phyloP scores from a whole-genome alignment of 2,113 vertebrate genomes.

The Hyla sarda region DNA sequence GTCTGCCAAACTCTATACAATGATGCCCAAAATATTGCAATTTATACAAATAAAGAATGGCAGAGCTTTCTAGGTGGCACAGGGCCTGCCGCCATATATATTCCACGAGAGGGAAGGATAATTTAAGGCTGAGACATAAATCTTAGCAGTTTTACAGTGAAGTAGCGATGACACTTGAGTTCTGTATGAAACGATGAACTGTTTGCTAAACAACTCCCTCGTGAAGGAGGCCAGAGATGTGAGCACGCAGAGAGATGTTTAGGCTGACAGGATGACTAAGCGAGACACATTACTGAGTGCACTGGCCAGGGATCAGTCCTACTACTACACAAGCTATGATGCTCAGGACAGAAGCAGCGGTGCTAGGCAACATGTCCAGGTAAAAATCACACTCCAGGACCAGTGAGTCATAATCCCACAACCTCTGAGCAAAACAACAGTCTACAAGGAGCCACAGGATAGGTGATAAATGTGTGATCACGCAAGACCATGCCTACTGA shows the following conservation, averaged over 20 bases:
- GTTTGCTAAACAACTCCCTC: conserved; percentile 46
- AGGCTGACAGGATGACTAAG: conserved; percentile 36
- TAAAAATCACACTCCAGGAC: background rate
- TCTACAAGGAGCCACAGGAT: too few species aligned
- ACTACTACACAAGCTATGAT: background rate
- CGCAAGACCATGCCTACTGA: too few species aligned
- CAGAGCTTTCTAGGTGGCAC: background rate
- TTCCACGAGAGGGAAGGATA: background rate
- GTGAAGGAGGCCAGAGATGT: conserved; percentile 13
- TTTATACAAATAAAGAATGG: background rate
- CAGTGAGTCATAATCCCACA: conserved; percentile 1
- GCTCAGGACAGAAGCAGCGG: background rate
- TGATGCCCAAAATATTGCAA: background rate
- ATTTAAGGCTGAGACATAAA: conserved; percentile 40
- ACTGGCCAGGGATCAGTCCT: background rate
- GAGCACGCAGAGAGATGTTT: conserved; percentile 1
- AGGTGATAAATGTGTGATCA: too few species aligned
- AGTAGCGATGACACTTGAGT: conserved; percentile 18
- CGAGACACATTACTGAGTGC: background rate
- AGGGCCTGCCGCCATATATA: background rate
- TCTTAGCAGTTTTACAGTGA: conserved; percentile 6
- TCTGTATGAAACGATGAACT: conserved; percentile 2
- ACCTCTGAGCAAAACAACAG: background rate
- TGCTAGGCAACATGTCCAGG: background rate
- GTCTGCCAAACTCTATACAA: background rate